Conservation (phyloP, 1,140 invertebrate genomes). For the Ostrea denselamellosa region DNA sequence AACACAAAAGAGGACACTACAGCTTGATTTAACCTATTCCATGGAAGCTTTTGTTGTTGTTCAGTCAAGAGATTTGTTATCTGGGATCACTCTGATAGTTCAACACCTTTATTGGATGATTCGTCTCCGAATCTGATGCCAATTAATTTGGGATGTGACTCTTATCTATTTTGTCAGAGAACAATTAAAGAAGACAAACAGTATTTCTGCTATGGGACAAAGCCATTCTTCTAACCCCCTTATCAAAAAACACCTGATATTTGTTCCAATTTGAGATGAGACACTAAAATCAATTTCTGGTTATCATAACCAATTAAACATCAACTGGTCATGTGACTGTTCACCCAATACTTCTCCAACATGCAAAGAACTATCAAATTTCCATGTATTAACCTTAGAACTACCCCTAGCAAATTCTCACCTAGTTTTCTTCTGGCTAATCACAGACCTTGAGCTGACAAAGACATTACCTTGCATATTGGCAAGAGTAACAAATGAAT, state of each 20-base stretch:
- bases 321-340: neutral
- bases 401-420: neutral
- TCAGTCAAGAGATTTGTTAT: neutral
- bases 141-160: slow-evolving; percentile 21
- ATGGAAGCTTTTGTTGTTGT: neutral
- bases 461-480: neutral
- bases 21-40: neutral
- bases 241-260: slow-evolving; percentile 16
- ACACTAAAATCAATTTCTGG: slow-evolving; percentile 24
- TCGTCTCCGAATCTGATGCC: neutral
- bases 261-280: slow-evolving; percentile 1
- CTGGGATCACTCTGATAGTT: neutral
- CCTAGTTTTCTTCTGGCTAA: neutral
- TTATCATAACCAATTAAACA: slow-evolving; percentile 32
- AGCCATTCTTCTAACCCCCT: neutral
- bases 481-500: neutral
- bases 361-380: slow-evolving; percentile 24
- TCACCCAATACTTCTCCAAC: slow-evolving; percentile 9
- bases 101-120: slow-evolving; percentile 3
- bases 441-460: neutral
- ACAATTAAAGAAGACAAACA: slow-evolving; percentile 9
- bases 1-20: neutral
- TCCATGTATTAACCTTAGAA: neutral
- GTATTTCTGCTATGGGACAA: neutral
- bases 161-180: slow-evolving; percentile 5